A percentile compares a stretch with the other conserved stretches of the same genome.
Evolutionary conservation across 2,113 vertebrate species (phyloP).

Genomic region (Calypte anna): DNA sequence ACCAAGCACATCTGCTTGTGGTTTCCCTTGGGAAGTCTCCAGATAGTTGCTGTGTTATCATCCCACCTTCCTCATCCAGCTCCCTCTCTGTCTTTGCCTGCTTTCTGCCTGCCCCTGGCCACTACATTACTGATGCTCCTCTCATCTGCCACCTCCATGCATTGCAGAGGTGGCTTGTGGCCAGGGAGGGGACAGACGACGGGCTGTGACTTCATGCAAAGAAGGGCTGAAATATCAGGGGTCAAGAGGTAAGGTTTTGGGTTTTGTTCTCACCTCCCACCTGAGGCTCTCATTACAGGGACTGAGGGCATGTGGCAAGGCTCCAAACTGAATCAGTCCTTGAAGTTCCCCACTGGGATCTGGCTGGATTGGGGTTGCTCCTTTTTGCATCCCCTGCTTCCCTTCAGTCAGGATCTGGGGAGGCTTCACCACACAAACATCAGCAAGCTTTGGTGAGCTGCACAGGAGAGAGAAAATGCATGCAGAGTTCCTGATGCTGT

Average conservation of each 20-base stretch:
- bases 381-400: neutral
- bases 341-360: neutral
- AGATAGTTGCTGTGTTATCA: neutral
- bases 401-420: neutral
- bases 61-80: neutral
- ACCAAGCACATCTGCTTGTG: neutral
- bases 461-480: neutral
- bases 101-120: neutral
- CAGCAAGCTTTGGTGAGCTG: neutral
- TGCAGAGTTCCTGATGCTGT: neutral
- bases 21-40: neutral
- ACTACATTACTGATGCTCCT: neutral
- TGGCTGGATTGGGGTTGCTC: neutral
- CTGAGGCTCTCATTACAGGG: fast-evolving
- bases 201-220: neutral
- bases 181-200: neutral
- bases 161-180: fast-evolving
- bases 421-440: neutral
- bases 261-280: neutral
- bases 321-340: neutral
- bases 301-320: neutral
- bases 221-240: neutral
- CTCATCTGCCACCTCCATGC: neutral
- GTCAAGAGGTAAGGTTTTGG: neutral
- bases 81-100: neutral